These are phyloP conservation scores for Drosophila incognita DNA, from an alignment of 2,888 invertebrate genomes.

Conservation along the genomic window DNA sequence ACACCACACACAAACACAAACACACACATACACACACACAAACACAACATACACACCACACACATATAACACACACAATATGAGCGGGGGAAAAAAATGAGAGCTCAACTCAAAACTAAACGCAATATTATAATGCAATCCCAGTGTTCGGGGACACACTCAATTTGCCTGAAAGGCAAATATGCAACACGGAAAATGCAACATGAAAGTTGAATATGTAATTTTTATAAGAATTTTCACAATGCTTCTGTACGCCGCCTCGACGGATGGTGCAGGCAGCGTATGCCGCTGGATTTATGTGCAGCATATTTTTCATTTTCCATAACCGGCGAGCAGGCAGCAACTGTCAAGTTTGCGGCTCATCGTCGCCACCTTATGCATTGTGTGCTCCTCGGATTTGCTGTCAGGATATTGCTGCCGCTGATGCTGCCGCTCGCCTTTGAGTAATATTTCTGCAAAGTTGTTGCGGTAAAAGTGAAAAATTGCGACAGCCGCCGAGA, in stretches of 20 bases:
- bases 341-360: conserved; percentile 75
- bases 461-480: conserved; percentile 80
- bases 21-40: conserved; percentile 4
- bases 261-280: conserved; percentile 6
- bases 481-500: conserved; percentile 58
- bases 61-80: conserved; percentile 30
- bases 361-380: conserved; percentile 76
- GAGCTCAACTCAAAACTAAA: conserved; percentile 18
- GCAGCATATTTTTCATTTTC: conserved; percentile 74
- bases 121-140: conserved; percentile 41
- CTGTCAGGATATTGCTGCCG: conserved; percentile 74
- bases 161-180: conserved; percentile 58
- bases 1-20: conserved; percentile 37
- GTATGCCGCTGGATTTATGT: conserved; percentile 70
- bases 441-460: conserved; percentile 77
- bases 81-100: conserved; percentile 43
- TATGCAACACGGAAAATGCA: conserved; percentile 9
- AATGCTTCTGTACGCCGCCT: conserved; percentile 14
- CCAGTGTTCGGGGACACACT: conserved; percentile 31
- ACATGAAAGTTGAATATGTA: conserved; percentile 48
- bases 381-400: conserved; percentile 66
- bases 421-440: conserved; percentile 32
- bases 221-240: conserved; percentile 48
- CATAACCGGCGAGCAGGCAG: conserved; percentile 37
- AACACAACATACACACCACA: conserved; percentile 39